These are phyloP conservation scores for Telmatherina bonti DNA, from an alignment of 2,797 vertebrate species.

Conservation along the genomic window DNA sequence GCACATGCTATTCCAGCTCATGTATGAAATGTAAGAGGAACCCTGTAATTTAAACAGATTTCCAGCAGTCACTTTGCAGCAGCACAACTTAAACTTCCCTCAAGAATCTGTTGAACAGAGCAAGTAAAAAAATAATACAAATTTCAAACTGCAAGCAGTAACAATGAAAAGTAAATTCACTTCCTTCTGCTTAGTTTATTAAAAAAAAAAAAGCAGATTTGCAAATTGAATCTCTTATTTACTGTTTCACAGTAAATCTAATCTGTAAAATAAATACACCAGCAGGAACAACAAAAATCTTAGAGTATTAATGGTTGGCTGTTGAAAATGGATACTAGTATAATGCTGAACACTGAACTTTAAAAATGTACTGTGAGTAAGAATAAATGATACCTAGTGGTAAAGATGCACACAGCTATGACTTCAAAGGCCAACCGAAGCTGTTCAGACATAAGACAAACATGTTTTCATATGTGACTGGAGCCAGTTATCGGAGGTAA, in stretches of 20 bases:
- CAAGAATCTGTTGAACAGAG: constrained; percentile 47
- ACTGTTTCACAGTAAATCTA: neutral
- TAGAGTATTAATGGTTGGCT: no score
- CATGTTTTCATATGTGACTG: no score
- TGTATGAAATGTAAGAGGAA: constrained; percentile 7
- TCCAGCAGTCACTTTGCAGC: constrained; percentile 22
- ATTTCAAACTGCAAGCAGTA: constrained; percentile 55
- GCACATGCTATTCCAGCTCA: constrained; percentile 7
- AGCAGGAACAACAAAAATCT: no score
- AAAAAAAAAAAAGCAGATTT: neutral
- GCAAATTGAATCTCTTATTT: constrained; percentile 8
- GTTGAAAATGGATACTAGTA: no score
- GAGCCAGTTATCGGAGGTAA: no score
- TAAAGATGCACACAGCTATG: no score
- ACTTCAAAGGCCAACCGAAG: no score
- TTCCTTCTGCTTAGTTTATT: constrained; percentile 17
- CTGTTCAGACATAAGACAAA: no score
- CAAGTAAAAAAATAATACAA: constrained; percentile 13
- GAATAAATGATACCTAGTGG: no score
- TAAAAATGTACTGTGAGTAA: no score
- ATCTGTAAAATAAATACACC: no score
- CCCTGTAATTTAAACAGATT: constrained; percentile 7
- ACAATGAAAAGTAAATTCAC: constrained; percentile 25
- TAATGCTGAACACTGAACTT: no score
- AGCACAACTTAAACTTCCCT: constrained; percentile 46